A percentile compares a stretch with the other conserved stretches of the same genome.
Conservation (phyloP, 2,113 vertebrate genomes). For the Brachypteracias leptosomus region DNA sequence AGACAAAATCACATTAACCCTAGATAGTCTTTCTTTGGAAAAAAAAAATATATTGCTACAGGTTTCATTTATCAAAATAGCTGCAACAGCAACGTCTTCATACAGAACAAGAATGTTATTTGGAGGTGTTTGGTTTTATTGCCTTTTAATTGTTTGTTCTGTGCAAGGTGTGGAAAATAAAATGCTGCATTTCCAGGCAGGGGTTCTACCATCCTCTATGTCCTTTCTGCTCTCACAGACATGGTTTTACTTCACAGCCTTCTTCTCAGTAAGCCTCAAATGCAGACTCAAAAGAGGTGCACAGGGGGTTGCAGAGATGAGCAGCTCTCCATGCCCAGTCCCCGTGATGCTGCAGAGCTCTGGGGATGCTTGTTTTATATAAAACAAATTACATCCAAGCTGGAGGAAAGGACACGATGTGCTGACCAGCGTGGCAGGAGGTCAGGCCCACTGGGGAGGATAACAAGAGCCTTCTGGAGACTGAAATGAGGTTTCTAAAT, state of each 20-base stretch:
- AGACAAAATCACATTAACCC: too few relatives aligned
- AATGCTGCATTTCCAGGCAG: neutral
- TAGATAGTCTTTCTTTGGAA: too few relatives aligned
- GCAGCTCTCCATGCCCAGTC: neutral
- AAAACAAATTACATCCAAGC: rapidly evolving
- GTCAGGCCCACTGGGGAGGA: neutral
- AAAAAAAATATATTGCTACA: neutral
- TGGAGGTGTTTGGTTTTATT: neutral
- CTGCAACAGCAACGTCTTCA: neutral
- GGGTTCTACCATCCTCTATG: neutral
- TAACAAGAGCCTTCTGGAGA: neutral
- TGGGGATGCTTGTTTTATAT: neutral
- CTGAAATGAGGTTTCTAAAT: neutral
- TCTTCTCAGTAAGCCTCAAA: neutral
- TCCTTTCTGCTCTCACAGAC: neutral
- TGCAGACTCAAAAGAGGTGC: neutral
- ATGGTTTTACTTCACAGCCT: neutral
- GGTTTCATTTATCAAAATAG: neutral
- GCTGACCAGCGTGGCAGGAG: neutral
- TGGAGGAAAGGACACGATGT: neutral
- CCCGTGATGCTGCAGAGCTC: neutral
- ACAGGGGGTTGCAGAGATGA: neutral
- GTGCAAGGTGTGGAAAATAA: neutral
- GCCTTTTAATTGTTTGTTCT: neutral
- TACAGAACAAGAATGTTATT: neutral